These are phyloP conservation scores for Herpailurus yagouaroundi DNA, from an alignment of 2,113 vertebrate species.

Conservation along the genomic window DNA sequence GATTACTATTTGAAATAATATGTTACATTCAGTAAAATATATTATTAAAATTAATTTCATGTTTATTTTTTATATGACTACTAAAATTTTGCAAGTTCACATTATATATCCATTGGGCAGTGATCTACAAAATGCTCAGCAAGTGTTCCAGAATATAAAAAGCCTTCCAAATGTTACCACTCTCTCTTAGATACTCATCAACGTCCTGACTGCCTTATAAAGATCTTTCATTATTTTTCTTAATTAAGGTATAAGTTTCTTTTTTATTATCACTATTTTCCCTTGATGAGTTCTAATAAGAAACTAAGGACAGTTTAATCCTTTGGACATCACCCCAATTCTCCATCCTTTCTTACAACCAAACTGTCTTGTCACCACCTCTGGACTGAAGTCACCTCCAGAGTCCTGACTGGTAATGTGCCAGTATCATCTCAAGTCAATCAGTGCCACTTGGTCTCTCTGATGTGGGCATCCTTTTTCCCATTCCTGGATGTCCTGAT, in stretches of 20 bases:
- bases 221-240: not conserved
- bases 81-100: not conserved
- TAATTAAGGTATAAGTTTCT: not conserved
- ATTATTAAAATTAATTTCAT: not conserved
- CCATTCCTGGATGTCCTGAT: not conserved
- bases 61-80: not conserved
- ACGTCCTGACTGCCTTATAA: not conserved
- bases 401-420: not conserved
- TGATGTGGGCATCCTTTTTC: not conserved
- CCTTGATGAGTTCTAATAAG: not conserved
- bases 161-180: not conserved
- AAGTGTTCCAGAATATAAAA: not conserved
- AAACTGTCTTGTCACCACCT: not conserved
- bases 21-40: not conserved
- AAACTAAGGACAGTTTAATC: not conserved
- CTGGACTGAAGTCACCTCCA: not conserved
- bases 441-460: not conserved
- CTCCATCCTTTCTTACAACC: not conserved
- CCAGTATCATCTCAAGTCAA: not conserved
- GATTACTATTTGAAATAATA: not conserved
- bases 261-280: conserved; percentile 1
- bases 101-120: not conserved
- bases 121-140: not conserved
- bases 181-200: not conserved
- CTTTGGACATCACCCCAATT: not conserved